Conservation (phyloP, 1,140 invertebrate species). For the Saccostrea cuccullata region DNA sequence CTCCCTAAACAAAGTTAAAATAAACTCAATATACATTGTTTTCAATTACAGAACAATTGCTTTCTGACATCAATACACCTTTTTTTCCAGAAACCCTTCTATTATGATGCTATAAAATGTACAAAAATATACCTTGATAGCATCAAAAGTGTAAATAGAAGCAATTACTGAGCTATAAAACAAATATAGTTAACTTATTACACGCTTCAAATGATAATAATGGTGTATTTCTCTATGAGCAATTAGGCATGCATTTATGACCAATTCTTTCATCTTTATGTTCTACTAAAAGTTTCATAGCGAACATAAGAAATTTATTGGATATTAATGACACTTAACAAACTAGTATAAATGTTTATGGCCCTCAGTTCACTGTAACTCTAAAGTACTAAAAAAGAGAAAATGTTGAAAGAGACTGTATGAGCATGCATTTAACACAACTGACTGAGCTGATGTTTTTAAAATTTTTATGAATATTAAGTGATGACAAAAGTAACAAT, state of each 20-base stretch:
- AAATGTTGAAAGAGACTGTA: no score
- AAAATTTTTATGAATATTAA: no score
- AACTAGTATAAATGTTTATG: neutral
- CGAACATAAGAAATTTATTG: conserved; percentile 6
- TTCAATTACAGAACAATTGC: neutral
- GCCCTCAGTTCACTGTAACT: neutral
- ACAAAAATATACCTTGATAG: conserved; percentile 10
- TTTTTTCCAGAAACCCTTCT: neutral
- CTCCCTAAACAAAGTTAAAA: neutral
- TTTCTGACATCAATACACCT: neutral
- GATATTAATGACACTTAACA: conserved; percentile 8
- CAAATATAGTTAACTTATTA: neutral
- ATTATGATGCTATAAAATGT: conserved; percentile 29
- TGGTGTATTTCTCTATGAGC: neutral
- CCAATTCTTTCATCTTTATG: conserved; percentile 25
- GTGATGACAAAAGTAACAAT: no score
- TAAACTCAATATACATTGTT: neutral
- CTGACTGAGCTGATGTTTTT: no score
- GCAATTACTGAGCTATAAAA: conserved; percentile 12
- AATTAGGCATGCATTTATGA: conserved; percentile 9
- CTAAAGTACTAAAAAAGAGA: no score
- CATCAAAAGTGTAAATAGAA: neutral
- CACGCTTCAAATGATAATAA: neutral
- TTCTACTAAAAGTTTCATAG: conserved; percentile 27
- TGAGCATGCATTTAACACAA: no score